phyloP scores from a whole-genome alignment of 1,140 invertebrate genomes.

The Orussus abietinus region DNA sequence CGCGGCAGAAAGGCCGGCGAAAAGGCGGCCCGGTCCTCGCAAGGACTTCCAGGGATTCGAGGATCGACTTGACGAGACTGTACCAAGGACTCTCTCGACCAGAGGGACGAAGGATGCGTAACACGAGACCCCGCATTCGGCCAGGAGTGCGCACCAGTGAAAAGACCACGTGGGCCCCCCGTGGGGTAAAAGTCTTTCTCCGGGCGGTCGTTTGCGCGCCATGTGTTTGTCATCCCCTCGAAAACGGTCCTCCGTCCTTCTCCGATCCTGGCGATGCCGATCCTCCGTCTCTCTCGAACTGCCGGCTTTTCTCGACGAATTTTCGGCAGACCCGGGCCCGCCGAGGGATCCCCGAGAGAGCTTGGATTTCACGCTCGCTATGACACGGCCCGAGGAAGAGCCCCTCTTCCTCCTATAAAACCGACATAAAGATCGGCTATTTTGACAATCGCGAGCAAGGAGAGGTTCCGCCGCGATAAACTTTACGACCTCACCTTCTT shows the following conservation, averaged over 20 bases:
- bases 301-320: too few species aligned
- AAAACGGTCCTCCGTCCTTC: slow-evolving; percentile 4
- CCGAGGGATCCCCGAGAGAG: slow-evolving; percentile 28
- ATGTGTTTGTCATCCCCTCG: slow-evolving; percentile 38
- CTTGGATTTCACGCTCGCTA: slow-evolving; percentile 42
- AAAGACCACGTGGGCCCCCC: slow-evolving; percentile 38
- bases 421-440: slow-evolving; percentile 50
- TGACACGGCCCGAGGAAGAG: slow-evolving; percentile 18
- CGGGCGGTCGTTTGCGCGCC: slow-evolving; percentile 36
- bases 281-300: neutral
- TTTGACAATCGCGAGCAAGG: slow-evolving; percentile 44
- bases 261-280: neutral
- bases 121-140: slow-evolving; percentile 26
- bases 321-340: neutral
- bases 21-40: too few species aligned
- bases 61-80: too few species aligned
- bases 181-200: slow-evolving; percentile 49
- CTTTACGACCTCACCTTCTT: slow-evolving; percentile 45
- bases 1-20: too few species aligned
- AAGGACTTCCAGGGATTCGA: too few species aligned
- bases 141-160: slow-evolving; percentile 17
- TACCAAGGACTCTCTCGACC: neutral
- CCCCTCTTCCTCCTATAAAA: slow-evolving; percentile 45
- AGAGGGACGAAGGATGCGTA: slow-evolving; percentile 25
- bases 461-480: slow-evolving; percentile 36